phyloP scores from a whole-genome alignment of 2,113 vertebrate species.

The Rhinolophus sinicus region DNA sequence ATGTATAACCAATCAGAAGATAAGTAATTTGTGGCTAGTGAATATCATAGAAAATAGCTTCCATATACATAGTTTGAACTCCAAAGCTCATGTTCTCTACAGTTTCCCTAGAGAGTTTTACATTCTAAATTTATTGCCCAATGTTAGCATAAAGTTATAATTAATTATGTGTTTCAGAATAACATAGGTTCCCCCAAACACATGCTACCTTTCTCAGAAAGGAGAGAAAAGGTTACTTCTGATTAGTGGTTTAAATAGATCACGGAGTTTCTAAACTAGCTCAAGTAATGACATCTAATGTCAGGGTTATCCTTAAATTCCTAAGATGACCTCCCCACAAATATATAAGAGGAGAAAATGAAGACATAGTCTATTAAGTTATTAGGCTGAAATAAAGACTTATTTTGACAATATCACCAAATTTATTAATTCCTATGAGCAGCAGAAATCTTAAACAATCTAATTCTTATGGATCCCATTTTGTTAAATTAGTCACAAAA shows the following conservation, averaged over 20 bases:
- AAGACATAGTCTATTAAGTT: background rate
- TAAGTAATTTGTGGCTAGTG: background rate
- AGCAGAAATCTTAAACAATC: background rate
- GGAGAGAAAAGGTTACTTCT: background rate
- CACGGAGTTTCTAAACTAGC: background rate
- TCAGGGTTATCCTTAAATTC: background rate
- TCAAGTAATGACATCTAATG: background rate
- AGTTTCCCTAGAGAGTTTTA: background rate
- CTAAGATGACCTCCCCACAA: background rate
- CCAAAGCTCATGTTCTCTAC: background rate
- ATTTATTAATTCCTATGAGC: background rate
- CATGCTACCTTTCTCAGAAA: background rate
- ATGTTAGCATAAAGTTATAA: background rate
- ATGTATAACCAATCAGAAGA: background rate
- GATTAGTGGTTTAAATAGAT: background rate
- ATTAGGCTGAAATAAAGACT: background rate
- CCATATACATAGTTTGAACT: background rate
- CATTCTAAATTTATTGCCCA: background rate
- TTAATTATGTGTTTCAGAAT: constrained; percentile 12
- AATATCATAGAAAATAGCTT: background rate
- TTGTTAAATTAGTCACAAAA: background rate
- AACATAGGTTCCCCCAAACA: background rate
- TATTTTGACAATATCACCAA: background rate
- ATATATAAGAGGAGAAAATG: background rate
- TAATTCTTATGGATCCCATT: background rate